Conservation (phyloP, 2,797 vertebrate genomes). For the Stomatorhinus walkeri region DNA sequence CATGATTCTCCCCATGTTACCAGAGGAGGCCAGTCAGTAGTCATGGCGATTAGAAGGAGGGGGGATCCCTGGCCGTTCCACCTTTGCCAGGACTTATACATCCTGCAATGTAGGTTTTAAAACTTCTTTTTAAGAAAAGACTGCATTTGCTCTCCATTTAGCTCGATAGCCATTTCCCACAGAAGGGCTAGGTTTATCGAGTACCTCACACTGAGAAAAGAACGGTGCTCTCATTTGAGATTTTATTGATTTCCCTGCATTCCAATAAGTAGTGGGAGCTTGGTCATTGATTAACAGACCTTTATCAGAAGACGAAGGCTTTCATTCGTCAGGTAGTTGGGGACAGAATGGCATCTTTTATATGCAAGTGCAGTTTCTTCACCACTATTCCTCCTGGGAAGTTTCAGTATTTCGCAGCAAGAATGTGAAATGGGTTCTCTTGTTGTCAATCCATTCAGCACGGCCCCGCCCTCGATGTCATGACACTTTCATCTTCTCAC, state of each 20-base stretch:
- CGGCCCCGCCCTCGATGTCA: background rate
- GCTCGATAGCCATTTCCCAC: background rate
- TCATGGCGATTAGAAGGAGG: background rate
- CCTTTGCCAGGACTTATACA: background rate
- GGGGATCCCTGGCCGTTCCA: background rate
- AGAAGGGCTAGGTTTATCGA: background rate
- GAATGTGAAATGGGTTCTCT: background rate
- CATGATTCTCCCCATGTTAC: background rate
- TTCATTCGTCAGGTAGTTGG: background rate
- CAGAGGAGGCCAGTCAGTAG: background rate
- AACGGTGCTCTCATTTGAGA: background rate
- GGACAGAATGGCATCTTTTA: background rate
- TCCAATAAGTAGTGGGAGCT: background rate
- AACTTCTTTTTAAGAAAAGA: background rate
- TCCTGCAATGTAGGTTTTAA: background rate
- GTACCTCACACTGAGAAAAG: background rate
- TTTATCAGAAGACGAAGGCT: background rate
- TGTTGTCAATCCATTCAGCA: background rate
- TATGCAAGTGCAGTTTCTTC: background rate
- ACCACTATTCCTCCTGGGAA: background rate
- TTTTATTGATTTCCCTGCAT: background rate
- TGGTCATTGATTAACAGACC: background rate
- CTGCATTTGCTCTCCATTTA: background rate
- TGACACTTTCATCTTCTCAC: constrained; percentile 19
- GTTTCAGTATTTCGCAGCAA: background rate